phyloP scores from a whole-genome alignment of 2,113 vertebrate species.

The Poeciliopsis occidentalis region DNA sequence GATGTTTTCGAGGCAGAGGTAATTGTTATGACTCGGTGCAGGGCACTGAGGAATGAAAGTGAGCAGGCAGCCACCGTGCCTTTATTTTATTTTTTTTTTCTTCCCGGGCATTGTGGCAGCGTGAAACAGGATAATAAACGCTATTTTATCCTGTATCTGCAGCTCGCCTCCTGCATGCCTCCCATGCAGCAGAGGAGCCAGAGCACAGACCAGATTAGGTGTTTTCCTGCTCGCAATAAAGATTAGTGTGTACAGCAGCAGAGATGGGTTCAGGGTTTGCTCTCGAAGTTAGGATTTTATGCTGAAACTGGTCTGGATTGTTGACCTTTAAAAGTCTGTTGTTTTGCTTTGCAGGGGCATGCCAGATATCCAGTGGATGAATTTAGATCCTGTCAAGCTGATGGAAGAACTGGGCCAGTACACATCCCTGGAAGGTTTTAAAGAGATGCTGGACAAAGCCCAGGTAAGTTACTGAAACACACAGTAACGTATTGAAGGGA shows the following conservation, averaged over 20 bases:
- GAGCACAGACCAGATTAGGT: constrained; percentile 21
- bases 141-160: constrained; percentile 86
- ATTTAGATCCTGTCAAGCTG: constrained; percentile 93
- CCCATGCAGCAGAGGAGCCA: constrained; percentile 21
- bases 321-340: constrained; percentile 9
- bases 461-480: constrained; percentile 81
- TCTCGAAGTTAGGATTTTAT: constrained; percentile 9
- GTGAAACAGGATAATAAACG: constrained; percentile 94
- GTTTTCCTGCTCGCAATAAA: constrained; percentile 23
- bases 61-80: constrained; percentile 73
- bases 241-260: constrained; percentile 7
- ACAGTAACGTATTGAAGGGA: constrained; percentile 2
- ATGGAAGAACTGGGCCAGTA: constrained; percentile 96
- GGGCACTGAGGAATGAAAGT: constrained; percentile 79
- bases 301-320: constrained; percentile 11
- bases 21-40: constrained; percentile 89
- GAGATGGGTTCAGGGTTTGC: constrained; percentile 3
- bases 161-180: constrained; percentile 53
- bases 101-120: constrained; percentile 78
- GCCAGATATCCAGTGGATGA: constrained; percentile 97
- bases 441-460: constrained; percentile 96
- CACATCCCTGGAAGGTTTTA: constrained; percentile 92
- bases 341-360: constrained; percentile 84
- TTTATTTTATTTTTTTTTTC: constrained; percentile 72
- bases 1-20: constrained; percentile 85